These are phyloP conservation scores for Brachyhypopomus gauderio DNA, from an alignment of 2,113 vertebrate species.

Conservation along the genomic window DNA sequence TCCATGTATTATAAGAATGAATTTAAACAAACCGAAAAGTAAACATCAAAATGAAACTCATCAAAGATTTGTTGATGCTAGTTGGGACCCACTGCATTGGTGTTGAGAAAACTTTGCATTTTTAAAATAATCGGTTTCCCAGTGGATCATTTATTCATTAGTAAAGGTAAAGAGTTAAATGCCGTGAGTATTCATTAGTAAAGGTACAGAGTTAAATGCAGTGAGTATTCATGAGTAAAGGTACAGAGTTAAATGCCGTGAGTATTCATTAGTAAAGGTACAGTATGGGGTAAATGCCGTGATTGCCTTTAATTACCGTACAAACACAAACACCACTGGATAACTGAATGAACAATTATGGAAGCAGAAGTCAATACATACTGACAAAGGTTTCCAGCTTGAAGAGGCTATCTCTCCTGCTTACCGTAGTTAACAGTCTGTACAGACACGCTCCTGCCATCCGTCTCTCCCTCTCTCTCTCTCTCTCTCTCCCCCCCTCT, in stretches of 20 bases:
- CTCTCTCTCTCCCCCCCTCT: slow-evolving; percentile 56
- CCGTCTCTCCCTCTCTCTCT: slow-evolving; percentile 47
- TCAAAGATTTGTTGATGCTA: not conserved
- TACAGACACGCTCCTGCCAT: slow-evolving; percentile 68
- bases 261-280: slow-evolving; percentile 55
- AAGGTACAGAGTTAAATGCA: slow-evolving; percentile 52
- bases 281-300: slow-evolving; percentile 51
- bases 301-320: slow-evolving; percentile 58
- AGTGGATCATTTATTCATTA: slow-evolving; percentile 46
- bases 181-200: slow-evolving; percentile 54
- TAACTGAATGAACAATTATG: slow-evolving; percentile 62
- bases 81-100: too few species aligned
- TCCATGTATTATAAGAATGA: too few species aligned
- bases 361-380: slow-evolving; percentile 54
- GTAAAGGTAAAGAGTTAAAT: slow-evolving; percentile 45
- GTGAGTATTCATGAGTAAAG: slow-evolving; percentile 45
- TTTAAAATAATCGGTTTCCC: not conserved
- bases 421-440: slow-evolving; percentile 69
- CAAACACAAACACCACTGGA: slow-evolving; percentile 53
- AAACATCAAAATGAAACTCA: not conserved
- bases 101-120: slow-evolving; percentile 26
- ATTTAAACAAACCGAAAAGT: too few species aligned
- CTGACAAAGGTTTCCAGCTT: slow-evolving; percentile 56
- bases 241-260: slow-evolving; percentile 46
- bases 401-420: slow-evolving; percentile 61